Evolutionary conservation across 2,113 vertebrate species (phyloP).

Genomic region (Illadopsis cleaveri): DNA sequence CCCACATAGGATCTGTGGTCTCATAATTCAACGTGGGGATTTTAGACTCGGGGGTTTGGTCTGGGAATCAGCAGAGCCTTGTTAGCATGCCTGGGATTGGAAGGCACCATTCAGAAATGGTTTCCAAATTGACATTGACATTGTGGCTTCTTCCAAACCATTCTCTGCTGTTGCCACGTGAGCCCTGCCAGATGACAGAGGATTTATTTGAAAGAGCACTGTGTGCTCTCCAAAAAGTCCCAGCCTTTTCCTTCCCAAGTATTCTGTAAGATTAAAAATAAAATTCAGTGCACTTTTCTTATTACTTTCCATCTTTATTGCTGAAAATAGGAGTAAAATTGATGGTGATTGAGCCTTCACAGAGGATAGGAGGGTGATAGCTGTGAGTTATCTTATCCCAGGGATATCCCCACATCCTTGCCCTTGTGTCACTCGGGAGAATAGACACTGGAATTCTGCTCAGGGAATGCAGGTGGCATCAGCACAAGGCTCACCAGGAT

Average conservation of each 20-base stretch:
- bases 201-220: neutral
- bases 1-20: neutral
- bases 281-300: neutral
- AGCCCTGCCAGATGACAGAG: neutral
- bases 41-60: neutral
- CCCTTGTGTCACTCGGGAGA: rapidly evolving
- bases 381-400: neutral
- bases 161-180: neutral
- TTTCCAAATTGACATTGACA: slow-evolving; percentile 35
- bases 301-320: neutral
- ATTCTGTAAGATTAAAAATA: neutral
- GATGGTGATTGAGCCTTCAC: neutral
- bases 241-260: neutral
- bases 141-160: neutral
- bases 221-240: neutral
- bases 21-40: neutral
- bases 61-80: neutral
- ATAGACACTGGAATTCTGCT: neutral
- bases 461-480: neutral
- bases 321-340: neutral
- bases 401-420: neutral
- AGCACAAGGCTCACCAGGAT: rapidly evolving
- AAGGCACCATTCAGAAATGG: neutral
- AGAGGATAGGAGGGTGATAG: rapidly evolving
- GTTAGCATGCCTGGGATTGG: slow-evolving; percentile 3